A percentile compares a stretch with the other conserved stretches of the same genome.
These are phyloP conservation scores for Calidris pygmaea DNA, from an alignment of 2,113 vertebrate species.

Conservation along the genomic window DNA sequence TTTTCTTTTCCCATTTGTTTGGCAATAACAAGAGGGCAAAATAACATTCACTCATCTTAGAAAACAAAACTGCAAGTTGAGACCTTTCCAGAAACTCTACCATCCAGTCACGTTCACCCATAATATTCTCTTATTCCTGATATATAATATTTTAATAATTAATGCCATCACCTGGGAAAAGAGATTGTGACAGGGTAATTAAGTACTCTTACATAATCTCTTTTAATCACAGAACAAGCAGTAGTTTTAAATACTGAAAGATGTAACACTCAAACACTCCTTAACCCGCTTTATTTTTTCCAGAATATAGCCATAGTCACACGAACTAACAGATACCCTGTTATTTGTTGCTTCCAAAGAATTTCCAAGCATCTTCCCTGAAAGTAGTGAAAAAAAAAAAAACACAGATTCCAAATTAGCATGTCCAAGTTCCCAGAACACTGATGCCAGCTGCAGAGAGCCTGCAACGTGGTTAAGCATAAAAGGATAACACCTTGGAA, in stretches of 20 bases:
- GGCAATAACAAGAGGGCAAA: not conserved
- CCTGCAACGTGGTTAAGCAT: not conserved
- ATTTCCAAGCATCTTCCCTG: not conserved
- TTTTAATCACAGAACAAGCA: constrained; percentile 7
- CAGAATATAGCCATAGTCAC: fast-evolving
- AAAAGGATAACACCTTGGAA: not conserved
- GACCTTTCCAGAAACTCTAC: not conserved
- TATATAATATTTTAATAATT: not conserved
- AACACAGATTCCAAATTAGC: not conserved
- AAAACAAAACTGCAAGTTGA: not conserved
- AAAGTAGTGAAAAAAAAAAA: not conserved
- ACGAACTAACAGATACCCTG: not conserved
- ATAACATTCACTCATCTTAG: not conserved
- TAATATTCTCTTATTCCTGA: not conserved
- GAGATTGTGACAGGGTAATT: not conserved
- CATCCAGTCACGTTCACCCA: not conserved
- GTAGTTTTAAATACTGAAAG: not conserved
- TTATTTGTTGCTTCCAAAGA: not conserved
- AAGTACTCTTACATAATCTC: not conserved
- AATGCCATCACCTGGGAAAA: not conserved
- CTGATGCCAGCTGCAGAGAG: not conserved
- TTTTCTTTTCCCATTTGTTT: not conserved
- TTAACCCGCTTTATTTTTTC: not conserved
- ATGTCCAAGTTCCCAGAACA: not conserved
- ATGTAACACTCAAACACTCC: not conserved